A percentile compares a stretch with the other conserved stretches of the same genome.
phyloP scores from a whole-genome alignment of 2,888 invertebrate species.

The Pegoplata infirma region DNA sequence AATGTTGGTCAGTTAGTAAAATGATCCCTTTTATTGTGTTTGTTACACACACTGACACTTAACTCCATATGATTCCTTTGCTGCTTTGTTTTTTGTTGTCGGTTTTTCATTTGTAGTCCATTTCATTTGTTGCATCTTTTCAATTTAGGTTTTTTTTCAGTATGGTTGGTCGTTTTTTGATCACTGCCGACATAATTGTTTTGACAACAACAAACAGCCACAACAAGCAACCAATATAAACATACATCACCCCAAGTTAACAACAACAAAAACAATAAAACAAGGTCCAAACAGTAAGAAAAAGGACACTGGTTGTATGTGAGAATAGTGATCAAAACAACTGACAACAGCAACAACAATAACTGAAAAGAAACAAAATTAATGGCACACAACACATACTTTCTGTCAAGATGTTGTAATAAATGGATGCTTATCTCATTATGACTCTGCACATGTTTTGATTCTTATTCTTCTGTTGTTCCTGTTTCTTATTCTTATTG shows the following conservation, averaged over 20 bases:
- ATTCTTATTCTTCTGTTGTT: slow-evolving; percentile 37
- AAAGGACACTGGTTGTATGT: slow-evolving; percentile 46
- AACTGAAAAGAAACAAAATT: slow-evolving; percentile 54
- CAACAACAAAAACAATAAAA: no score
- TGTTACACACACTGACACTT: slow-evolving; percentile 34
- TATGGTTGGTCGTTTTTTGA: slow-evolving; percentile 57
- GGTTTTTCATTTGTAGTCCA: slow-evolving; percentile 22
- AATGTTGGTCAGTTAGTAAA: slow-evolving; percentile 66
- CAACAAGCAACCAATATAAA: slow-evolving; percentile 37
- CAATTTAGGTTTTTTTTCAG: neutral
- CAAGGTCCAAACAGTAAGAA: slow-evolving; percentile 5
- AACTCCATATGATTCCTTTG: slow-evolving; percentile 51
- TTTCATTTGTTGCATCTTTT: slow-evolving; percentile 45
- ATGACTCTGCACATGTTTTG: slow-evolving; percentile 58
- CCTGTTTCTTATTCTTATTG: slow-evolving; percentile 8
- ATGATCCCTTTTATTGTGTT: slow-evolving; percentile 25
- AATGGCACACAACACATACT: slow-evolving; percentile 46
- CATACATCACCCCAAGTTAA: slow-evolving; percentile 43
- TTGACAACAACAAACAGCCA: slow-evolving; percentile 61
- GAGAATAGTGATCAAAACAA: slow-evolving; percentile 49
- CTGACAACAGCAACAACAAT: slow-evolving; percentile 16
- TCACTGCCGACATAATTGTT: slow-evolving; percentile 63
- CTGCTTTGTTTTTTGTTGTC: slow-evolving; percentile 33
- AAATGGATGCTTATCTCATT: slow-evolving; percentile 58
- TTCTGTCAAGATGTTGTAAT: slow-evolving; percentile 54